Conservation (phyloP, 2,797 vertebrate species). For the Ispidina picta region DNA sequence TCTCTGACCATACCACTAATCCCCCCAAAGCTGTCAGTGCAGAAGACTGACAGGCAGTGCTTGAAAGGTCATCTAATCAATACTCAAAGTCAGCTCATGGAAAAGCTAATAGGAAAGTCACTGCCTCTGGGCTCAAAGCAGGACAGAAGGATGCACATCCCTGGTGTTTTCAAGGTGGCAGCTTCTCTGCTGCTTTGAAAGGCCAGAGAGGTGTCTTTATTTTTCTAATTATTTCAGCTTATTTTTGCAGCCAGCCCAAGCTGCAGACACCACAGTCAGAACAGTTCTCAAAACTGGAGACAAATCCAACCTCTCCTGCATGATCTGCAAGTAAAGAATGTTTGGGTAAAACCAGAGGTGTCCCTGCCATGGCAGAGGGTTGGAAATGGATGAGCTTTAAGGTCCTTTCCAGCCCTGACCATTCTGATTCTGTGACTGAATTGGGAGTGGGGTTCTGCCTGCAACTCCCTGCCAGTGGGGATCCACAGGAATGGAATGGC, state of each 20-base stretch:
- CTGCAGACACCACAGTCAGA: not conserved
- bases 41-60: not conserved
- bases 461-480: not conserved
- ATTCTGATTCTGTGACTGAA: too few species aligned
- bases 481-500: not conserved
- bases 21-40: not conserved
- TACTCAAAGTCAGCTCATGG: not conserved
- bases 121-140: not conserved
- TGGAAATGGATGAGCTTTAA: too few species aligned
- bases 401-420: too few species aligned
- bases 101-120: not conserved
- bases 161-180: not conserved
- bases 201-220: not conserved
- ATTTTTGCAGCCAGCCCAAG: not conserved
- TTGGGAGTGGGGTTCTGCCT: not conserved
- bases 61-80: constrained; percentile 36
- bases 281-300: not conserved
- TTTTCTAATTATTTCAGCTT: not conserved
- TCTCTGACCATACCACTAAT: not conserved
- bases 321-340: not conserved
- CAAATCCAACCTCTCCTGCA: not conserved
- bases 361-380: too few species aligned
- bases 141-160: not conserved
- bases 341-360: too few species aligned
- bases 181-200: not conserved